Conservation (phyloP, 2,113 vertebrate species). For the Serranochromis macrocephalus region DNA sequence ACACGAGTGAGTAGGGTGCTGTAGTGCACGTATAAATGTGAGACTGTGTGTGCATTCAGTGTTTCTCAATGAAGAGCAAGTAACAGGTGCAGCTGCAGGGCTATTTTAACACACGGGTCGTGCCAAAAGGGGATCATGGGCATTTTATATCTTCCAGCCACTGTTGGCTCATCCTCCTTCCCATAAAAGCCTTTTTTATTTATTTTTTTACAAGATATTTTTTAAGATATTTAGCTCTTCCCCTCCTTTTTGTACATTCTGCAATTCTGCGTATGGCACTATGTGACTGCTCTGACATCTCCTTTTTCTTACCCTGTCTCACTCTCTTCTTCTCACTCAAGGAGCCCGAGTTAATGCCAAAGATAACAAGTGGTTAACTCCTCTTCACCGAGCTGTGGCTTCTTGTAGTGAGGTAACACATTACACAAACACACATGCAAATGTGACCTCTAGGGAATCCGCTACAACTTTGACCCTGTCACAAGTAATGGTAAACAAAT, state of each 20-base stretch:
- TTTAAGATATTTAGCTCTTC: background rate
- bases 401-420: conserved; percentile 92
- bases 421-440: background rate
- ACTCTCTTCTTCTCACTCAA: conserved; percentile 25
- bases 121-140: conserved; percentile 12
- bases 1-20: background rate
- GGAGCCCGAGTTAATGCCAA: conserved; percentile 99
- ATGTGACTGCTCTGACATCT: background rate
- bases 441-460: background rate
- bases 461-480: background rate
- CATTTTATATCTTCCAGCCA: background rate
- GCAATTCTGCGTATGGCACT: background rate
- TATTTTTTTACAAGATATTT: background rate
- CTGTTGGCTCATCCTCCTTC: background rate
- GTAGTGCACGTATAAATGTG: background rate
- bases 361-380: conserved; percentile 99
- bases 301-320: background rate
- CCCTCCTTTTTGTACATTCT: background rate
- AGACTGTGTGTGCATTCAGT: background rate
- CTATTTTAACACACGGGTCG: conserved; percentile 51
- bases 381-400: conserved; percentile 96
- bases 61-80: conserved; percentile 28
- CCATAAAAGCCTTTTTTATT: background rate
- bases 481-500: background rate
- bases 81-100: conserved; percentile 47